Percentiles rank a stretch among this genome's conserved stretches.
Conservation (phyloP, 2,888 invertebrate species). For the Tinea pellionella region DNA sequence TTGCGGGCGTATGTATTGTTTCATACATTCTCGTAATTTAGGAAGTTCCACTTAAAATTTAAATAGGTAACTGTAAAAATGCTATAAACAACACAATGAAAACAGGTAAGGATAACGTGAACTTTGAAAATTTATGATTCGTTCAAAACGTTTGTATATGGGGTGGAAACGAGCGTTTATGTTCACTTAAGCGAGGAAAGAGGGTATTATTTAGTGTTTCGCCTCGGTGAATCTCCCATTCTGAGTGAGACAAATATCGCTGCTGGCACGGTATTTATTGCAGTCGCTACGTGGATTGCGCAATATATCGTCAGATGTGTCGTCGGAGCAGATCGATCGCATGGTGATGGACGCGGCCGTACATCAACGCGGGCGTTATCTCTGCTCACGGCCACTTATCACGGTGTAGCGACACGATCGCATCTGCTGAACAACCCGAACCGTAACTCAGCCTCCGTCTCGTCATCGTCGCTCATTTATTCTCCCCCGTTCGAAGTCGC, state of each 20-base stretch:
- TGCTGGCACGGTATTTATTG: constrained; percentile 63
- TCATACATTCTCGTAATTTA: too few relatives aligned
- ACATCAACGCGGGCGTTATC: constrained; percentile 64
- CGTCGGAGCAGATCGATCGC: constrained; percentile 61
- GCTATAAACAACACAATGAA: constrained; percentile 8
- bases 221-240: constrained; percentile 65
- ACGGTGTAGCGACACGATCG: constrained; percentile 19
- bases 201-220: constrained; percentile 70
- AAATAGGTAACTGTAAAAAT: constrained; percentile 7
- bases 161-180: constrained; percentile 70
- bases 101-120: constrained; percentile 25
- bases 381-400: constrained; percentile 63
- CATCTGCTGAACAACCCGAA: background rate
- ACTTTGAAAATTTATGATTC: constrained; percentile 65
- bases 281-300: constrained; percentile 65
- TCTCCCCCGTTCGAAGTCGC: constrained; percentile 29
- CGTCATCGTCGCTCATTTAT: constrained; percentile 35
- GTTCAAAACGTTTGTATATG: constrained; percentile 68
- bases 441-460: constrained; percentile 7
- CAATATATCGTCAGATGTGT: constrained; percentile 66
- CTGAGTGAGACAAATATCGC: constrained; percentile 67
- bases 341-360: constrained; percentile 56
- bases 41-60: constrained; percentile 1
- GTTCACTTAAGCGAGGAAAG: constrained; percentile 70
- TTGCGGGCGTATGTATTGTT: background rate